A percentile compares a stretch with the other conserved stretches of the same genome.
These are phyloP conservation scores for Macrochelys suwanniensis DNA, from an alignment of 2,797 vertebrate genomes.

Conservation along the genomic window DNA sequence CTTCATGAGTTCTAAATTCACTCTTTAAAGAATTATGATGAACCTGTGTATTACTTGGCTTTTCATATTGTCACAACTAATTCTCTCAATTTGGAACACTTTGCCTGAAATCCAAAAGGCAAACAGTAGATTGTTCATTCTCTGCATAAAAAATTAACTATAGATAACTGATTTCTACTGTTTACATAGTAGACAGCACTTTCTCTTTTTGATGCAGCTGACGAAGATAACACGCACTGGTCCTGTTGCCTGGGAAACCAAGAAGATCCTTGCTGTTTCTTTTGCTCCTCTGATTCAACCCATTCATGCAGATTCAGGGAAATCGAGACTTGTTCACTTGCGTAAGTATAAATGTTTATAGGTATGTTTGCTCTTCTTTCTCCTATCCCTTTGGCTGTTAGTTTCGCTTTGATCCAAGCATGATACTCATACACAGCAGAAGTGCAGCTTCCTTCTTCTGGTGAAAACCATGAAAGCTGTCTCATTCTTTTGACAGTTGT, in stretches of 20 bases:
- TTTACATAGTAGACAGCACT: conserved; percentile 7
- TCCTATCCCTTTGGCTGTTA: neutral
- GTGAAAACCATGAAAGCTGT: neutral
- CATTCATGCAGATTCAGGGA: conserved; percentile 86
- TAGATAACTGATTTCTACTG: neutral
- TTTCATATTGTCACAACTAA: neutral
- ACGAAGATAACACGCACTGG: conserved; percentile 96
- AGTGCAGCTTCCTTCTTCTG: neutral
- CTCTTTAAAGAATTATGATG: accelerated
- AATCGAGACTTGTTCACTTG: conserved; percentile 86
- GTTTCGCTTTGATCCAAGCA: neutral
- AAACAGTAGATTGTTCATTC: accelerated
- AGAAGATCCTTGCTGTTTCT: conserved; percentile 98
- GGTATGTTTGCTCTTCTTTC: neutral
- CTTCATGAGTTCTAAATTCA: neutral
- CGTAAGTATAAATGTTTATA: conserved; percentile 86
- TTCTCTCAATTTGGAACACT: neutral
- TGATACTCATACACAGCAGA: neutral
- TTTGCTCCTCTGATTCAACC: conserved; percentile 95
- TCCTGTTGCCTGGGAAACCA: conserved; percentile 93
- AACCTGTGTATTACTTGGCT: neutral
- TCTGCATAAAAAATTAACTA: neutral
- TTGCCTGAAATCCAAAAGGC: neutral
- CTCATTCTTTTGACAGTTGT: neutral
- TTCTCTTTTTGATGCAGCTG: conserved; percentile 83